Evolutionary conservation across 2,113 vertebrate genomes (phyloP).

Genomic region (Sinosuthora webbiana): DNA sequence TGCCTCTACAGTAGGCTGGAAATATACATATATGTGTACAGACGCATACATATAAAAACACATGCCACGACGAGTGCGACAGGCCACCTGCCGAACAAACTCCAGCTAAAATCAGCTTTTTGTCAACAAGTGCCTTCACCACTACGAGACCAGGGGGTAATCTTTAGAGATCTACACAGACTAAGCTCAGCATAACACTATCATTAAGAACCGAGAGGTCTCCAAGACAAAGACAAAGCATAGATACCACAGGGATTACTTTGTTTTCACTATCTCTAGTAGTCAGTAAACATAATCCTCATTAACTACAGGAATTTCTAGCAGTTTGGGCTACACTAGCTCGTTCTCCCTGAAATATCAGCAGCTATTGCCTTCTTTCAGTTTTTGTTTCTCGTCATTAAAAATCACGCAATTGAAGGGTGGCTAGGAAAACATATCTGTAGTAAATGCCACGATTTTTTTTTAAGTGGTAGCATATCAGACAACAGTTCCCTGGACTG

Average conservation of each 20-base stretch:
- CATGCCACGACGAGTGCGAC: fast-evolving
- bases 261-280: not conserved
- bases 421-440: fast-evolving
- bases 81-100: not conserved
- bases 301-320: not conserved
- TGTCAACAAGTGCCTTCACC: not conserved
- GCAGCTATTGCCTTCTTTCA: not conserved
- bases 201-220: not conserved
- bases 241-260: fast-evolving
- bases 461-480: not conserved
- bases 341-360: not conserved
- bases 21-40: fast-evolving
- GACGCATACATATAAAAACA: fast-evolving
- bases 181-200: not conserved
- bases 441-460: not conserved
- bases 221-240: not conserved
- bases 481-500: not conserved
- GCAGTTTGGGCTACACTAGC: not conserved
- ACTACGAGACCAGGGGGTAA: not conserved
- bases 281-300: not conserved
- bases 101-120: not conserved
- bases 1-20: not conserved
- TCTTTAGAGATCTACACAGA: not conserved
- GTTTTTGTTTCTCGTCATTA: not conserved
- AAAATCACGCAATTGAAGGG: not conserved